Conservation (phyloP, 2,797 vertebrate genomes). For the Chaenodraco wilsoni region DNA sequence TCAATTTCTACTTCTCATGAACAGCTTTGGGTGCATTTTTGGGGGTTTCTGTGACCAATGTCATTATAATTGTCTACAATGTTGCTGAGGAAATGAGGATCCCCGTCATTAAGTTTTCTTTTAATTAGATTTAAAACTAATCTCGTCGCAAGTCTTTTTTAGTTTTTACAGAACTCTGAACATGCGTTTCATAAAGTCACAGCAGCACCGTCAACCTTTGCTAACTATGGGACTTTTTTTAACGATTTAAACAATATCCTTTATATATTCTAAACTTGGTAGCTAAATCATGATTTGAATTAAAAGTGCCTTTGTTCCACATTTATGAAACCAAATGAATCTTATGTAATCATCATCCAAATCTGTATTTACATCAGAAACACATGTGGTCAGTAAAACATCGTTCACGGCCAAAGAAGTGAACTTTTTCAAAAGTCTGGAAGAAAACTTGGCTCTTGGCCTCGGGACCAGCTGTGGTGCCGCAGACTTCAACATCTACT, state of each 20-base stretch:
- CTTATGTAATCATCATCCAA: not conserved
- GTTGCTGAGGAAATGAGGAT: not conserved
- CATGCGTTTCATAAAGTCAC: not conserved
- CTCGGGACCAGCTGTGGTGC: slow-evolving; percentile 58
- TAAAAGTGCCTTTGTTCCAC: not conserved
- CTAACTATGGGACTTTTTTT: not conserved
- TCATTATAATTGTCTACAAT: too few relatives aligned
- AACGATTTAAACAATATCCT: not conserved
- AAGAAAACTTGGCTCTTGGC: slow-evolving; percentile 44
- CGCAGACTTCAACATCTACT: slow-evolving; percentile 5
- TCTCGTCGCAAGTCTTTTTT: not conserved
- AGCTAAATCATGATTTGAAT: not conserved
- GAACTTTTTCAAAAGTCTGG: slow-evolving; percentile 20
- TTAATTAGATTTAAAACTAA: not conserved
- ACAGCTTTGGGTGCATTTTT: not conserved
- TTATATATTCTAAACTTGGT: not conserved
- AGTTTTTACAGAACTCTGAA: not conserved
- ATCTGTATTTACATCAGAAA: slow-evolving; percentile 42
- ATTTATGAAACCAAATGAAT: not conserved
- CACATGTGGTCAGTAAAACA: slow-evolving; percentile 28
- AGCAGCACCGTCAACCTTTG: not conserved
- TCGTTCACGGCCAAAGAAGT: slow-evolving; percentile 34
- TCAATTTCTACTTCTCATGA: not conserved
- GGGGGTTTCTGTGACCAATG: not conserved
- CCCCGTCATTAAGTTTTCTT: not conserved